A percentile compares a stretch with the other conserved stretches of the same genome.
Evolutionary conservation across 2,888 invertebrate species (phyloP).

Genomic region (Masnerella sp.): DNA sequence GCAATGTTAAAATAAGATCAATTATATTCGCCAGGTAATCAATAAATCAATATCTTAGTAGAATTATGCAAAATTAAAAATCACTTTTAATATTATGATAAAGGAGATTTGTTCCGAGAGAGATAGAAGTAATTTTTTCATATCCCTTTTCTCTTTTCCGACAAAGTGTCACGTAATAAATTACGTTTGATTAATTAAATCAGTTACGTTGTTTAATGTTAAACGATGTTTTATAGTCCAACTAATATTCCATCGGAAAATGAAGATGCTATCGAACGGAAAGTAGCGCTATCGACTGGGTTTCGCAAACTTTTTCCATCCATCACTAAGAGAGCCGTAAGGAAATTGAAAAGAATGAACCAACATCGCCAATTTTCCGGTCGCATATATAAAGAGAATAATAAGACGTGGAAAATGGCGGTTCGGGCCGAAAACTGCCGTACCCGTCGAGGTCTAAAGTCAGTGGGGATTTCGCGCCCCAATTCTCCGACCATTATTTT

Average conservation of each 20-base stretch:
- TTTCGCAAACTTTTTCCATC: slow-evolving; percentile 37
- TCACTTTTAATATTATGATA: background rate
- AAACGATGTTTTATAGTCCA: slow-evolving; percentile 5
- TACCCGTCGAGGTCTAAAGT: slow-evolving; percentile 38
- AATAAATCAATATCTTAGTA: too few relatives aligned
- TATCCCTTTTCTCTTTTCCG: too few relatives aligned
- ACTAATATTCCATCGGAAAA: slow-evolving; percentile 19
- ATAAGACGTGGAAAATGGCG: slow-evolving; percentile 49
- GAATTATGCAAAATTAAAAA: background rate
- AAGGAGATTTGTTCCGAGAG: background rate
- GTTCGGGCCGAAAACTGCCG: slow-evolving; percentile 28
- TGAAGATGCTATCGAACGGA: slow-evolving; percentile 29
- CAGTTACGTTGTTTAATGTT: slow-evolving; percentile 10
- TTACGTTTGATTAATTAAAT: slow-evolving; percentile 12
- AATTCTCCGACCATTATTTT: slow-evolving; percentile 59
- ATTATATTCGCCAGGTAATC: too few relatives aligned
- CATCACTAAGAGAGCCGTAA: slow-evolving; percentile 25
- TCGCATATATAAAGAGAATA: slow-evolving; percentile 43
- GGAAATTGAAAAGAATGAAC: slow-evolving; percentile 53
- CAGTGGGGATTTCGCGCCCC: slow-evolving; percentile 60
- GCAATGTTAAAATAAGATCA: background rate
- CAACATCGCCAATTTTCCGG: slow-evolving; percentile 51
- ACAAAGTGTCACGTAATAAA: background rate
- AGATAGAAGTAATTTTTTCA: background rate
- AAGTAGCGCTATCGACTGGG: slow-evolving; percentile 27